Evolutionary conservation across 2,797 vertebrate species (phyloP).

Genomic region (Anabacerthia variegaticeps): DNA sequence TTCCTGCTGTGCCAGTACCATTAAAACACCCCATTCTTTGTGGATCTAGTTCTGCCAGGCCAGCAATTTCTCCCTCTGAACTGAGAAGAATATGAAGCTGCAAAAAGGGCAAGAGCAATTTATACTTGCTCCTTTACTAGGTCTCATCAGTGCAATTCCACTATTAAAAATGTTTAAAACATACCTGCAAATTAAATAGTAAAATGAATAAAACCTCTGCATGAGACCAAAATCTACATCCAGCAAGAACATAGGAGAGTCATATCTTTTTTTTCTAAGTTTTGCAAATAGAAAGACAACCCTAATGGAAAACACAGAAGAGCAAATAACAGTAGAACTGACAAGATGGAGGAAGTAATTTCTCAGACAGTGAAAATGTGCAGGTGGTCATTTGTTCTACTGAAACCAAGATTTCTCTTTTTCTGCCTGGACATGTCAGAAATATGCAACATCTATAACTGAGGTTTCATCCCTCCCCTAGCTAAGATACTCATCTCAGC

Average conservation of each 20-base stretch:
- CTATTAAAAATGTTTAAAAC: neutral
- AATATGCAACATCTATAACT: neutral
- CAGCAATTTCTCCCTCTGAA: neutral
- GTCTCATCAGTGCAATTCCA: neutral
- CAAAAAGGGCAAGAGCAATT: neutral
- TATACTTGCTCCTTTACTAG: neutral
- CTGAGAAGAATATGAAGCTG: neutral
- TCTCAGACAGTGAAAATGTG: neutral
- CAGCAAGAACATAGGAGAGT: neutral
- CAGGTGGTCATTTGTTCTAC: neutral
- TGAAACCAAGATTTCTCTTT: neutral
- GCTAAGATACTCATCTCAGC: neutral
- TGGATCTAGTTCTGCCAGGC: neutral
- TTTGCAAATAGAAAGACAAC: neutral
- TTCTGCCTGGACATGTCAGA: neutral
- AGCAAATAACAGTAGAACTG: neutral
- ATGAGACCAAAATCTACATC: neutral
- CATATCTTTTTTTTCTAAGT: neutral
- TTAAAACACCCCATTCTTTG: neutral
- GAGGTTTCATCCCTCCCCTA: neutral
- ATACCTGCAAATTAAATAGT: neutral
- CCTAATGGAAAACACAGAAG: neutral
- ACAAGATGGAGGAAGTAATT: neutral
- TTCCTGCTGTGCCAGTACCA: neutral
- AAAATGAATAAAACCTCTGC: neutral